Conservation (phyloP, 2,797 vertebrate genomes). For the Smutsia gigantea region DNA sequence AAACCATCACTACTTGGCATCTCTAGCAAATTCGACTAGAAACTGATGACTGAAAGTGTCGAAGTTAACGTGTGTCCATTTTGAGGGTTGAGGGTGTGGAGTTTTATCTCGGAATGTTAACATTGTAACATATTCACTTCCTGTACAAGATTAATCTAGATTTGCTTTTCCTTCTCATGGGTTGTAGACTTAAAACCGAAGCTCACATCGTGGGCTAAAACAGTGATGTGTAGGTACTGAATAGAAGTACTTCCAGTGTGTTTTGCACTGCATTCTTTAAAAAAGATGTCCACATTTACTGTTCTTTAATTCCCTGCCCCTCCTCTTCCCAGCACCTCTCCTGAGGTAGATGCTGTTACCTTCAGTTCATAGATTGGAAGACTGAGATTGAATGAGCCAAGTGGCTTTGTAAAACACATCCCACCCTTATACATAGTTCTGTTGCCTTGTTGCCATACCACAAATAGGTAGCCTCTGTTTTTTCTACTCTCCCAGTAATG, state of each 20-base stretch:
- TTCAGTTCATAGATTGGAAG: background rate
- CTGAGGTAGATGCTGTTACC: background rate
- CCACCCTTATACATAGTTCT: background rate
- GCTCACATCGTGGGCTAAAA: background rate
- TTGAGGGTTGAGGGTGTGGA: background rate
- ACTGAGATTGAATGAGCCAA: background rate
- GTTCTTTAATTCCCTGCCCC: background rate
- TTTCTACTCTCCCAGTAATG: background rate
- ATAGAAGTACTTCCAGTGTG: background rate
- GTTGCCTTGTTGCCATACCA: background rate
- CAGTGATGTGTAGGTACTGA: background rate
- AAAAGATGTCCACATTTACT: background rate
- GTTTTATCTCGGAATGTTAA: slow-evolving; percentile 2
- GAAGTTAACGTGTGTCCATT: background rate
- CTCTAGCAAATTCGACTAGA: background rate
- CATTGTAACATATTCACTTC: background rate
- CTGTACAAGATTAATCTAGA: background rate
- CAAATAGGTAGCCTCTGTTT: background rate
- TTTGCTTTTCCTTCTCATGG: background rate
- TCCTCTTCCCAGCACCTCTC: background rate
- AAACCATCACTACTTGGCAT: background rate
- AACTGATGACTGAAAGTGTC: background rate
- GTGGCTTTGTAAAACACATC: background rate
- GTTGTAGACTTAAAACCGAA: background rate
- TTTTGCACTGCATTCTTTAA: background rate